A percentile compares a stretch with the other conserved stretches of the same genome.
Conservation (phyloP, 2,888 invertebrate species). For the Drosophila vallismaia region DNA sequence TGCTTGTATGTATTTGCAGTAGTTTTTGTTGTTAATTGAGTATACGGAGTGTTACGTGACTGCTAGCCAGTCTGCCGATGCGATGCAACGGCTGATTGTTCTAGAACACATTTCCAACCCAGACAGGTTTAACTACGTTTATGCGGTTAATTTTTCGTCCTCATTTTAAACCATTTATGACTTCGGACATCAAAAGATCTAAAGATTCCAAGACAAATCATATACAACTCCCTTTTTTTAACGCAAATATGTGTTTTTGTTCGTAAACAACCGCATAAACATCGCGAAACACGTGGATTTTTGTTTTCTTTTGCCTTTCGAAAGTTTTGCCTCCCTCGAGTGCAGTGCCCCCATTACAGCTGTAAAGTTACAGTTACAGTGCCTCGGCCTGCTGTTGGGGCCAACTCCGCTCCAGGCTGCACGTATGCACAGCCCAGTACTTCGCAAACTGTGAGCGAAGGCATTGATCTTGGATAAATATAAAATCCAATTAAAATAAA, state of each 20-base stretch:
- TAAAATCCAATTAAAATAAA: neutral
- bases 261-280: too few relatives aligned
- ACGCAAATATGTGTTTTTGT: too few relatives aligned
- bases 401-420: neutral
- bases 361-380: slow-evolving; percentile 13
- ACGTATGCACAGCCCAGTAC: neutral
- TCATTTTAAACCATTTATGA: too few relatives aligned
- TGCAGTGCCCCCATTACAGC: slow-evolving; percentile 31
- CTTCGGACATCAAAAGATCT: too few relatives aligned
- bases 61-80: slow-evolving; percentile 55
- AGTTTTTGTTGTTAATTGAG: slow-evolving; percentile 21
- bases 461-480: neutral
- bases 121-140: neutral
- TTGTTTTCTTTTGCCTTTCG: neutral
- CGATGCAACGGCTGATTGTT: slow-evolving; percentile 47
- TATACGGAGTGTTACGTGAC: slow-evolving; percentile 61
- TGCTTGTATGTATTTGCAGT: slow-evolving; percentile 24
- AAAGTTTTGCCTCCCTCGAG: slow-evolving; percentile 32
- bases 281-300: neutral
- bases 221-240: too few relatives aligned
- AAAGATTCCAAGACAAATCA: too few relatives aligned
- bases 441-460: neutral
- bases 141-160: too few relatives aligned
- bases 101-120: slow-evolving; percentile 50
- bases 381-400: neutral